Base-by-base conservation (phyloP, 2,888 invertebrate species). In the Drosophila setosimentum region DNA sequence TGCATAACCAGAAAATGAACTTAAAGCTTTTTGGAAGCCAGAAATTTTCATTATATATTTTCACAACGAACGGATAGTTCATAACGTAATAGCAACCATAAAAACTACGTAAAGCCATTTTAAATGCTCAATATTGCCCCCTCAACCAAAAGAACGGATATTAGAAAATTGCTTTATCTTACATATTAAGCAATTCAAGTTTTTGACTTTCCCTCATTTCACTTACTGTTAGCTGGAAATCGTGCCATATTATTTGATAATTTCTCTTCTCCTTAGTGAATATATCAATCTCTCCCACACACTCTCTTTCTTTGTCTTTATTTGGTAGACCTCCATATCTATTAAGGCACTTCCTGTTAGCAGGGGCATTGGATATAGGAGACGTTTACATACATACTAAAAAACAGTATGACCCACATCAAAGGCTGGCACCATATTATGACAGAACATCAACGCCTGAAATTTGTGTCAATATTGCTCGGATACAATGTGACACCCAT, bases 391-490 rank as follows among this genome's bases (percentile, higher is more conserved):
- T 45, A 61, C 35, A 27, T 7, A 32, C 21, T 16, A 49, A 33
- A 57, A 45, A 63, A 35, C 21, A 27, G 37, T 21, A 49, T 21
- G 55, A 76, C 53, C 76, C 80, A 76, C 64, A 76, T 80, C 81
- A 78, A 84, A 82, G 68, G 70, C 53, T n/a, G 55, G 51, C 57
- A 70, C 45, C 65, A 70, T 68, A 82, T 82, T 84, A 82, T 82
- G 85, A 66, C 61, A 71, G 42, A 68, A 40, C 68, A 74, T 87
- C 73, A 79, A 74, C 80, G 80, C 80, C 83, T 75, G 74, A 82
- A 75, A 65, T 72, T 68, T 67, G 71, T 66, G 58, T 73, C 73
- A 68, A 65, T 67, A 73, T 82, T 76, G 70, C 58, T 54, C 40
- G 42, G 30, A n/a, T 51, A 18, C 40, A 40, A 33, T 27, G 37